These are phyloP conservation scores for Darevskia nairensis DNA, from an alignment of 2,797 vertebrate species.

Conservation along the genomic window DNA sequence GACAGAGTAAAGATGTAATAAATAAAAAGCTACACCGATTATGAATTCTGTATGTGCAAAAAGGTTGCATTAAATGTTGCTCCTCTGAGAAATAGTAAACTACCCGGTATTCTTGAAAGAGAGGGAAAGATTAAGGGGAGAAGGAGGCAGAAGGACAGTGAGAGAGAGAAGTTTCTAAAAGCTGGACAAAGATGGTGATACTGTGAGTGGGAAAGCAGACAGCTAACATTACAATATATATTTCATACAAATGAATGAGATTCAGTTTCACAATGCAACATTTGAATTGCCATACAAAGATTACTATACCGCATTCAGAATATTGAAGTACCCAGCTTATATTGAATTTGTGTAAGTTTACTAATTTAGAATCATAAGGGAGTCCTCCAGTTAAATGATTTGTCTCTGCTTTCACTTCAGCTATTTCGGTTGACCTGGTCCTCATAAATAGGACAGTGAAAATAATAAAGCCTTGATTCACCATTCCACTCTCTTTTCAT, in stretches of 20 bases:
- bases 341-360: background rate
- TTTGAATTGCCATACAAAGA: background rate
- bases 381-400: background rate
- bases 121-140: too few species aligned
- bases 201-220: background rate
- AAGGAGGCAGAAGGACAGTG: too few species aligned
- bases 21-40: too few species aligned
- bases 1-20: too few species aligned
- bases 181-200: too few species aligned
- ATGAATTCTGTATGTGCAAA: too few species aligned
- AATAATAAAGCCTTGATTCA: conserved; percentile 3
- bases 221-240: background rate
- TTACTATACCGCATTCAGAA: background rate
- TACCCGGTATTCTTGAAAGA: too few species aligned
- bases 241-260: background rate
- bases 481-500: conserved; percentile 14
- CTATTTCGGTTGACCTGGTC: background rate
- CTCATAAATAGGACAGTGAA: conserved; percentile 45
- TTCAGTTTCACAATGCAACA: background rate
- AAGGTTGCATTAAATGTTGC: too few species aligned
- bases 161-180: too few species aligned
- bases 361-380: background rate
- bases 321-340: background rate
- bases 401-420: background rate
- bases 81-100: too few species aligned